Evolutionary conservation across 92 coral and sea anemone species (phyloP), one percentile per base, ranked within the genome.

Genomic region (Bergia puertoricense): DNA sequence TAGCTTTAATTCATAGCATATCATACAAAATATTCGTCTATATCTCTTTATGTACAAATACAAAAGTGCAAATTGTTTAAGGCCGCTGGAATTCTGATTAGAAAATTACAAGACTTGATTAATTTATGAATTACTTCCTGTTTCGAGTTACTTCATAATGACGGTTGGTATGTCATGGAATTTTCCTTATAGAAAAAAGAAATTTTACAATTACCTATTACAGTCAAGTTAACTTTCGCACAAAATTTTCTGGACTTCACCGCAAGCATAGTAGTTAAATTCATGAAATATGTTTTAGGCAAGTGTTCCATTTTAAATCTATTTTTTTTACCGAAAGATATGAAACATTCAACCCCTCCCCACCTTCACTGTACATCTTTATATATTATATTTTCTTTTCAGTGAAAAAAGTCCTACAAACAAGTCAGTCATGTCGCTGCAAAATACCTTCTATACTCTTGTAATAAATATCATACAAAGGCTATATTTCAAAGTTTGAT

Each of bases 11-110:
- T 16, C 67, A 23, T 4, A 22, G 62, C 66, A 48, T 45, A 43
- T 77, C 81, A 77, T 79, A 79, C 82, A 79, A 46, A 79, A 78
- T 59, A 48, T 45, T 45, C 50, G 62, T 59, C 50, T 79, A 39
- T 48, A 48, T 46, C 39, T 79, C 65, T 62, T 18, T 79, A 48
- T 44, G 18, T 79, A 48, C 82, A 76, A 79, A 50, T 79, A 79
- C 82, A 79, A 79, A 50, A 79, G 82, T 79, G 56, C 62, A 79
- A 79, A 76, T 45, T 9, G 42, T 46, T 8, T 23, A 5, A 79
- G 15, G 30, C 67, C 42, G 57, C 69, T 23, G 69, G 30, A 62
- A 62, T 62, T 62, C 69, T 62, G 30, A 16, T 18, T 62, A 20
- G 69, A 62, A 62, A 62, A 62, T 23, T 18, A 22, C 69, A 23